Conservation (phyloP, 2,113 vertebrate species). For the Sorex fumeus region DNA sequence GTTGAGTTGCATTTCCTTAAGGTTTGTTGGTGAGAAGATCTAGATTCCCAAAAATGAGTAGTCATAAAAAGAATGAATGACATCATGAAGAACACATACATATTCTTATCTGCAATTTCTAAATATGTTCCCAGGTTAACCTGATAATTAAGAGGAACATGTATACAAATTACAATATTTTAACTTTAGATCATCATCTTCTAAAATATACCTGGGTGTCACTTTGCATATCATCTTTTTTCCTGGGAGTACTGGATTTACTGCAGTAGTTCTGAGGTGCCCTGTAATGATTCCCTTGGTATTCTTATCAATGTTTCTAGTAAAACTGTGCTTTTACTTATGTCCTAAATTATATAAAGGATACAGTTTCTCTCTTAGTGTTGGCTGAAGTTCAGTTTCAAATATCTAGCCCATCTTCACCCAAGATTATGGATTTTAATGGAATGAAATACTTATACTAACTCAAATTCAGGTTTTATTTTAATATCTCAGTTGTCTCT, state of each 20-base stretch:
- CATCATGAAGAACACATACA: background rate
- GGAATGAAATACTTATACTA: background rate
- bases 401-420: background rate
- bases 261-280: background rate
- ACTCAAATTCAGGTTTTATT: background rate
- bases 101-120: background rate
- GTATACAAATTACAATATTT: background rate
- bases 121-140: background rate
- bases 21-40: background rate
- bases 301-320: background rate
- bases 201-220: background rate
- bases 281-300: background rate
- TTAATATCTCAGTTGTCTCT: background rate
- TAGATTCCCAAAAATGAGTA: background rate
- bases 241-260: background rate
- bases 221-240: background rate
- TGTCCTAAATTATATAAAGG: background rate
- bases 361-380: background rate
- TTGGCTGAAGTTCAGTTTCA: constrained; percentile 29
- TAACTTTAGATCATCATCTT: background rate
- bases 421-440: constrained; percentile 26
- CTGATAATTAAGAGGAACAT: background rate
- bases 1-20: background rate
- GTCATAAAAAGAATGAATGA: background rate
- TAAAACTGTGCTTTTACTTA: background rate